Evolutionary conservation across 2,113 vertebrate species (phyloP), one percentile per base, ranked within the genome.

Genomic region (Lophotis ruficrista): DNA sequence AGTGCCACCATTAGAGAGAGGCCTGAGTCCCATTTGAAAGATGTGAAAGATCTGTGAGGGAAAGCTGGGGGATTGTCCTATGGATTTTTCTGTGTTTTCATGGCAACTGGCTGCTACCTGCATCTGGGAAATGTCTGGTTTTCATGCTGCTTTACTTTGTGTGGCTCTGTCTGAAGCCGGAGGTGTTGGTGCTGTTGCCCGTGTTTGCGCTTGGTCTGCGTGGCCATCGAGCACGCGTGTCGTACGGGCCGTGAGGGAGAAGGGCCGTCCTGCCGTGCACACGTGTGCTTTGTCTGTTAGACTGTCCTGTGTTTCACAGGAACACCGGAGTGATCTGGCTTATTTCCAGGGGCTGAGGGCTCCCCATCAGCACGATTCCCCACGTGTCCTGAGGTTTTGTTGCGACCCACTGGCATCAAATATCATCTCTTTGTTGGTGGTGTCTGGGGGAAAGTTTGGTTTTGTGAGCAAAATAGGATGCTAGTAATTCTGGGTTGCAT

Each of bases 161-260:
- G 45, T 4, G 25, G 50, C 66, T 10, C 4, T 27, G 33, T 23
- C 25, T 50, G 87, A 38, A 31, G 57, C 28, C 31, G 62, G 23
- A 62, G 48, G 4, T 61, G 35, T 15, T 38, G 75, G 43, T 60
- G 89, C 37, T 43, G 14, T 25, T 35, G 51, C 35, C 45, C 7
- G 0, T 22, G 35, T 51, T 77, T 28, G 54, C 41, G 6, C 6
- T 57, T 43, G 70, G 10, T 48, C 54, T 37, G 19, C 2, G 4
- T 37, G 75, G 11, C 35, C 7, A 0, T 12, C 6, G 19, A 50
- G 61, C 17, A 1, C 50, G 3, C 4, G 3, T 19, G 3, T 16
- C 7, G 0, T 3, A 1, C 5, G 27, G 68, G 47, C 41, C 10
- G 4, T 18, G 1, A 15, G 31, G 30, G 58, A 48, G 79, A 31